Percentiles rank a stretch among this genome's conserved stretches.
phyloP scores from a whole-genome alignment of 2,888 invertebrate genomes.

The Netelia melanura region DNA sequence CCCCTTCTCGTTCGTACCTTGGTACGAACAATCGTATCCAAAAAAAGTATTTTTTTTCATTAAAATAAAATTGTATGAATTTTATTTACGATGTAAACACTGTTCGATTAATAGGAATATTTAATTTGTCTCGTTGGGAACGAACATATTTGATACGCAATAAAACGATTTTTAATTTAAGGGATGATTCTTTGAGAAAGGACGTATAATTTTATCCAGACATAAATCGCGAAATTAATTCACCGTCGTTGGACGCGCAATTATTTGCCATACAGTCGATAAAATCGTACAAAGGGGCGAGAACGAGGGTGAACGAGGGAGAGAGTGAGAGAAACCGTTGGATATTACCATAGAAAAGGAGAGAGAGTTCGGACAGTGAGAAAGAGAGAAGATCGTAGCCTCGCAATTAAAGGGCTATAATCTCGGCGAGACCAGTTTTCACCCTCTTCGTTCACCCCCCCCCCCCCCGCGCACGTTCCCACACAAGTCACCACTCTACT shows the following conservation, averaged over 20 bases:
- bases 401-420: constrained; percentile 63
- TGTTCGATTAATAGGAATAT: no score
- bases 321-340: background rate
- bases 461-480: background rate
- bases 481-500: constrained; percentile 17
- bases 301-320: background rate
- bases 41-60: background rate
- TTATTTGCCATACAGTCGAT: constrained; percentile 23
- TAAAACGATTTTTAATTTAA: no score
- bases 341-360: constrained; percentile 44
- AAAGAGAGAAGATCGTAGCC: constrained; percentile 28
- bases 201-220: background rate
- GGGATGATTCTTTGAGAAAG: no score
- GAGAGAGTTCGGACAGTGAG: background rate
- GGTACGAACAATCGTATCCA: background rate
- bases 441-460: constrained; percentile 33
- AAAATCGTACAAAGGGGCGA: background rate
- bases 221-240: constrained; percentile 17
- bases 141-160: no score
- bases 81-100: no score
- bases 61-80: no score
- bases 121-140: no score
- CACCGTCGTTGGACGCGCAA: constrained; percentile 20
- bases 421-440: constrained; percentile 58
- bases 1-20: background rate